These are phyloP conservation scores for Characodon lateralis DNA, from an alignment of 2,797 vertebrate species.

Conservation along the genomic window DNA sequence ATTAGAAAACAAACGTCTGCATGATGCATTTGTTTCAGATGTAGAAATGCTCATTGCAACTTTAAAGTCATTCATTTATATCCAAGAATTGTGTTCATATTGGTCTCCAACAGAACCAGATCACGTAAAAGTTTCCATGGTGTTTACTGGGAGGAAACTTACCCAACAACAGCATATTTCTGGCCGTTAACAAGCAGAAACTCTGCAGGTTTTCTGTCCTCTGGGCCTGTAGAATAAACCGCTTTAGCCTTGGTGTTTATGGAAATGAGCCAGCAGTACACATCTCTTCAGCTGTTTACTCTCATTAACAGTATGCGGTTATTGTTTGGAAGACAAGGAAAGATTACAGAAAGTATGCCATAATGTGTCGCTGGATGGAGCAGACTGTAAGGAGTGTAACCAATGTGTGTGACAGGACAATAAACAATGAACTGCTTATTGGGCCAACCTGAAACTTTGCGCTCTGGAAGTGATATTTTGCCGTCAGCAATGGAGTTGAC, in stretches of 20 bases:
- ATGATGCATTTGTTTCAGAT: neutral
- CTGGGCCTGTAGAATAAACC: slow-evolving; percentile 69
- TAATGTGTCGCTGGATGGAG: neutral
- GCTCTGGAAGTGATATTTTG: slow-evolving; percentile 90
- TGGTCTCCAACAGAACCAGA: neutral
- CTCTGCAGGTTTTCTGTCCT: slow-evolving; percentile 89
- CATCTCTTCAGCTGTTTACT: neutral
- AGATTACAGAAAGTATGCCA: neutral
- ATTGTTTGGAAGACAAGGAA: neutral
- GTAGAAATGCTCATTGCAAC: neutral
- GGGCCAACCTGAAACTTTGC: slow-evolving; percentile 82
- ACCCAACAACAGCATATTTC: slow-evolving; percentile 97
- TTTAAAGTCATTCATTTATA: neutral
- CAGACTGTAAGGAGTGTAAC: neutral
- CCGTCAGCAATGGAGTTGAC: slow-evolving; percentile 93
- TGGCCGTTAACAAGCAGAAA: slow-evolving; percentile 90
- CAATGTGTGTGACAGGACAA: neutral
- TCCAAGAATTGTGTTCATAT: neutral
- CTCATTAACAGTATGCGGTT: neutral
- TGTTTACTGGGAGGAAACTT: slow-evolving; percentile 51
- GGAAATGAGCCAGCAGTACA: neutral
- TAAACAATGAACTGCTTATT: neutral
- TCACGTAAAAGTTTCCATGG: neutral
- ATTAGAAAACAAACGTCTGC: neutral
- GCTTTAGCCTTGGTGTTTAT: slow-evolving; percentile 3